Percentiles rank a stretch among this genome's conserved stretches.
phyloP scores from a whole-genome alignment of 2,888 invertebrate genomes.

The Chrysotoxum bicinctum region DNA sequence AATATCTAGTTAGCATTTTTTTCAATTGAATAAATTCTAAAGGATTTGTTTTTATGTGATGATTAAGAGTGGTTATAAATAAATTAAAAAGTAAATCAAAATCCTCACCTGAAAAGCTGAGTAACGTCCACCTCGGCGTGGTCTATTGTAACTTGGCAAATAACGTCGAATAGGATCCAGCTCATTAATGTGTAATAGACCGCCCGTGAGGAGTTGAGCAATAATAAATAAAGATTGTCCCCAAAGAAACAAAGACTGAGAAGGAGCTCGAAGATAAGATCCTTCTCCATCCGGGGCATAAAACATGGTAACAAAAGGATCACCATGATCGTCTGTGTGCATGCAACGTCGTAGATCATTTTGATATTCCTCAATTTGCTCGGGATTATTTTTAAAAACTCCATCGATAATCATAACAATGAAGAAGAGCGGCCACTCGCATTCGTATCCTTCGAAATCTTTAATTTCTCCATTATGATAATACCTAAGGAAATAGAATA shows the following conservation, averaged over 20 bases:
- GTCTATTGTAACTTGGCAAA: constrained; percentile 97
- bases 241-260: constrained; percentile 91
- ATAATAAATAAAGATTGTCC: constrained; percentile 98
- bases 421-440: constrained; percentile 99
- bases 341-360: constrained; percentile 91
- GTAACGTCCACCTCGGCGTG: constrained; percentile 94
- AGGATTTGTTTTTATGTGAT: constrained; percentile 32
- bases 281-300: constrained; percentile 83
- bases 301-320: constrained; percentile 97
- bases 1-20: constrained; percentile 6
- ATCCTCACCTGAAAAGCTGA: constrained; percentile 96
- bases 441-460: constrained; percentile 97
- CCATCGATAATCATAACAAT: constrained; percentile 98
- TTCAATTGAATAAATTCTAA: constrained; percentile 12
- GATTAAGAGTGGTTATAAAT: constrained; percentile 17
- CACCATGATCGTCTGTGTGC: constrained; percentile 91
- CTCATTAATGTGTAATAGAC: constrained; percentile 95
- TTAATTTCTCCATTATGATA: constrained; percentile 96
- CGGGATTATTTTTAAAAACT: constrained; percentile 91
- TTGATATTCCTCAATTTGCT: constrained; percentile 96
- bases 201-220: constrained; percentile 94
- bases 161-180: constrained; percentile 97
- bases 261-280: constrained; percentile 80
- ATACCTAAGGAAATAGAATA: constrained; percentile 83
- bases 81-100: neutral